phyloP scores from a whole-genome alignment of 2,113 vertebrate genomes.

The Vimba vimba region DNA sequence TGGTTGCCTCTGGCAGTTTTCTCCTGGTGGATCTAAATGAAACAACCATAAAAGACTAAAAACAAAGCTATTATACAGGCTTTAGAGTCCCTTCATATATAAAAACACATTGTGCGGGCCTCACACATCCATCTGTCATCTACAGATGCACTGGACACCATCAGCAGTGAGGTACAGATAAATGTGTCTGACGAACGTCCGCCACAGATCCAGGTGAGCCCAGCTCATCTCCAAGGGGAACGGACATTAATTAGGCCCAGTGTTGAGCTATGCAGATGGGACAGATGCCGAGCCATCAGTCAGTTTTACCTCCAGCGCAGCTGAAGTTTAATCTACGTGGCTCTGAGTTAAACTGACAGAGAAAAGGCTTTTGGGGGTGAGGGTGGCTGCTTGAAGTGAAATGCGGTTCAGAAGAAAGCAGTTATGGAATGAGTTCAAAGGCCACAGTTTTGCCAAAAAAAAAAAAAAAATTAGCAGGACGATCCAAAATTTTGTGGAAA shows the following conservation, averaged over 20 bases:
- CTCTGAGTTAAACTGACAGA: slow-evolving; percentile 13
- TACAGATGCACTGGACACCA: background rate
- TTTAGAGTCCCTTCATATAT: background rate
- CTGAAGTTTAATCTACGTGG: slow-evolving; percentile 13
- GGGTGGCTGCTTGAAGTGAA: background rate
- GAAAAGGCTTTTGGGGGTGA: slow-evolving; percentile 16
- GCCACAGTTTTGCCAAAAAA: background rate
- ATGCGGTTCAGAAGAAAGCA: background rate
- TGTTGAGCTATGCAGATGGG: slow-evolving; percentile 47
- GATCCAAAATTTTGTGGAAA: slow-evolving; percentile 7
- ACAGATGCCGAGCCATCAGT: slow-evolving; percentile 45
- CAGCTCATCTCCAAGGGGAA: slow-evolving; percentile 20
- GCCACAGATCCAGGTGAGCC: slow-evolving; percentile 32
- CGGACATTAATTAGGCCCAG: slow-evolving; percentile 47
- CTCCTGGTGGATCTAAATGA: slow-evolving; percentile 46
- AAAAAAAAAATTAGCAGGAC: background rate
- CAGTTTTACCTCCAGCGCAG: slow-evolving; percentile 11
- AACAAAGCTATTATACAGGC: slow-evolving; percentile 20
- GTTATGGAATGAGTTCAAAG: slow-evolving; percentile 25
- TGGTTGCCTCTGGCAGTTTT: slow-evolving; percentile 3
- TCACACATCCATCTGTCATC: slow-evolving; percentile 19
- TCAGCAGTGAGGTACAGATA: slow-evolving; percentile 16
- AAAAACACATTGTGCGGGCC: background rate
- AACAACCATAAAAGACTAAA: slow-evolving; percentile 25
- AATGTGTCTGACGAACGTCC: slow-evolving; percentile 20